A percentile compares a stretch with the other conserved stretches of the same genome.
Conservation (phyloP, 2,797 vertebrate species). For the Phoeniculus purpureus region DNA sequence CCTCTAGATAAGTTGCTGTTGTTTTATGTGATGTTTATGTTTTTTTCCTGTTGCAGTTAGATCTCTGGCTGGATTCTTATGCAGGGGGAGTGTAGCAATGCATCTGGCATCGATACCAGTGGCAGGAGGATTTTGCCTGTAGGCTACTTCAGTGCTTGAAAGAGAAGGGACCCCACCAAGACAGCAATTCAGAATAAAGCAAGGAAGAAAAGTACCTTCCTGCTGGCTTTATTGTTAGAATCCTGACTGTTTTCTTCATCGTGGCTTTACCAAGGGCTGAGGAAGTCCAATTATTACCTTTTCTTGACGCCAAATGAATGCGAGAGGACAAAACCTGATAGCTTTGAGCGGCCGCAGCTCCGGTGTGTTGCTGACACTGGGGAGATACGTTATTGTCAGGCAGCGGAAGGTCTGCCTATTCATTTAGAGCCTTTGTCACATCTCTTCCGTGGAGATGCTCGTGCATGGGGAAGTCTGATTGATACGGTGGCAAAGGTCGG, state of each 20-base stretch:
- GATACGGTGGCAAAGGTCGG: background rate
- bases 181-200: background rate
- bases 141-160: background rate
- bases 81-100: background rate
- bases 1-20: background rate
- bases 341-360: background rate
- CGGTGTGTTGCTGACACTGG: background rate
- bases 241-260: background rate
- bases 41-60: constrained; percentile 6
- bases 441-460: background rate
- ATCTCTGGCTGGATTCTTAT: background rate
- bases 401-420: constrained; percentile 6
- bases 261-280: background rate
- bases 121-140: background rate
- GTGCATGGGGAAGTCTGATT: constrained; percentile 11
- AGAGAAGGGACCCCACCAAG: background rate
- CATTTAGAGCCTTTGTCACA: constrained; percentile 8
- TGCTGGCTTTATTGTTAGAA: background rate
- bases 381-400: background rate
- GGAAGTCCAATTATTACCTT: background rate
- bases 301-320: background rate
- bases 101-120: background rate
- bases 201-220: background rate
- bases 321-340: constrained; percentile 16
- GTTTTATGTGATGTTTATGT: background rate